Percentiles rank a stretch among this genome's conserved stretches.
Conservation (phyloP, 2,113 vertebrate genomes). For the Hemibagrus wyckioides region DNA sequence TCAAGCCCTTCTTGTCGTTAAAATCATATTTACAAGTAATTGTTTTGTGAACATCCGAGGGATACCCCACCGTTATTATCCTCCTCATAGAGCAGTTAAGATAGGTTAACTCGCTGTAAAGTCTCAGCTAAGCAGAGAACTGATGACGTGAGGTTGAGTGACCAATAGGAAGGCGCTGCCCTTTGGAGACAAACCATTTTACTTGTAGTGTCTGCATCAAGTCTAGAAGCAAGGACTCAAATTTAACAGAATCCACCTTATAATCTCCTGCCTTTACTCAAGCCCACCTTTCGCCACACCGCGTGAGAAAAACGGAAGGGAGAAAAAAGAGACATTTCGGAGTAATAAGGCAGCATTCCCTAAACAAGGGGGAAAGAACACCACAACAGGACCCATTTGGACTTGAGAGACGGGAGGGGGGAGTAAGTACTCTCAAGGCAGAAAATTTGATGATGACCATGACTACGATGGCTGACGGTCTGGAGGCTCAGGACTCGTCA, state of each 20-base stretch:
- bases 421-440: slow-evolving; percentile 89
- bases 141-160: slow-evolving; percentile 91
- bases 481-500: slow-evolving; percentile 98
- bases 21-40: slow-evolving; percentile 38
- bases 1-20: slow-evolving; percentile 11
- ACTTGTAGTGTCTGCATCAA: slow-evolving; percentile 92
- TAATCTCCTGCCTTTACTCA: slow-evolving; percentile 88
- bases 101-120: slow-evolving; percentile 86
- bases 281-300: slow-evolving; percentile 75
- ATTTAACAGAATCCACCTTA: slow-evolving; percentile 95
- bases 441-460: slow-evolving; percentile 99
- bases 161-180: slow-evolving; percentile 96
- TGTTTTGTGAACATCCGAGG: slow-evolving; percentile 52
- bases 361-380: slow-evolving; percentile 74
- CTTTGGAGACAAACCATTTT: slow-evolving; percentile 98
- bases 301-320: slow-evolving; percentile 74
- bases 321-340: slow-evolving; percentile 67
- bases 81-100: slow-evolving; percentile 77
- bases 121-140: slow-evolving; percentile 83
- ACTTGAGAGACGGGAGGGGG: slow-evolving; percentile 77
- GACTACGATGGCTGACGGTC: slow-evolving; percentile 99
- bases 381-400: slow-evolving; percentile 73
- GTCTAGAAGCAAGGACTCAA: slow-evolving; percentile 89
- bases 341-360: slow-evolving; percentile 83
- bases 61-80: slow-evolving; percentile 75